phyloP scores from a whole-genome alignment of 2,113 vertebrate genomes.

The Pogonocichla stellata region DNA sequence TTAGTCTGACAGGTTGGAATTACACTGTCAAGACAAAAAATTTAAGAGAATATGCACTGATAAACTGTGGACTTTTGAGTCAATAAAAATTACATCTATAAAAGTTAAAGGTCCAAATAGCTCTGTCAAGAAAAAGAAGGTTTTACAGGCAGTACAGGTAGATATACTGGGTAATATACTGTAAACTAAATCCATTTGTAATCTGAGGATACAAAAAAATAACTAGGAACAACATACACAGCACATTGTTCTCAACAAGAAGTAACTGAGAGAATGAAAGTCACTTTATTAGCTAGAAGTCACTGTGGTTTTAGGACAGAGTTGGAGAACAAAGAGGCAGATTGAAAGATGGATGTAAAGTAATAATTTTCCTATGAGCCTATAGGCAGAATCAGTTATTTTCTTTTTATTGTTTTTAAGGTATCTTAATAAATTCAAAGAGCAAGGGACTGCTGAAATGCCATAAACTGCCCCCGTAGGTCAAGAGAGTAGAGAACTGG shows the following conservation, averaged over 20 bases:
- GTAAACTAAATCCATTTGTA: neutral
- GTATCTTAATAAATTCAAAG: neutral
- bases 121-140: neutral
- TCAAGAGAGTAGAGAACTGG: neutral
- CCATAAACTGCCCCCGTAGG: neutral
- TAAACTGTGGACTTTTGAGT: neutral
- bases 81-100: neutral
- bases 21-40: neutral
- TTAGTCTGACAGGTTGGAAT: neutral
- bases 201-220: neutral
- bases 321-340: neutral
- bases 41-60: neutral
- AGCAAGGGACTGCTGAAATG: neutral
- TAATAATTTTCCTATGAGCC: neutral
- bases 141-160: neutral
- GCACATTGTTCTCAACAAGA: neutral
- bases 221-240: neutral
- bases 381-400: neutral
- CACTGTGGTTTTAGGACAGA: neutral
- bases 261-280: neutral
- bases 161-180: neutral
- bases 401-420: slow-evolving; percentile 1
- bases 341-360: neutral
- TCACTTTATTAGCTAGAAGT: neutral
- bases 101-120: neutral